phyloP scores from a whole-genome alignment of 1,140 invertebrate species.

The Delia radicum region DNA sequence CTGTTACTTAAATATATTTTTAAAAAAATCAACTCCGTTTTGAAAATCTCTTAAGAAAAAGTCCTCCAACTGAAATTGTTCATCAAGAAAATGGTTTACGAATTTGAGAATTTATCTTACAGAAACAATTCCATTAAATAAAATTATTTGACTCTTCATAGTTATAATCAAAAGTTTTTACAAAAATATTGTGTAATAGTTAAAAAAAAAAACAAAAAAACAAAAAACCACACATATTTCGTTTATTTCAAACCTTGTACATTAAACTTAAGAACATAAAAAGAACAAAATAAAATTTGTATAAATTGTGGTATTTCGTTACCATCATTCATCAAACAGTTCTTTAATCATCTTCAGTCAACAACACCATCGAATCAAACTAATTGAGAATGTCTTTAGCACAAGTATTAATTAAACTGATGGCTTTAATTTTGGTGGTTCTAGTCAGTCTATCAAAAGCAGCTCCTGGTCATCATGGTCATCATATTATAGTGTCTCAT shows the following conservation, averaged over 20 bases:
- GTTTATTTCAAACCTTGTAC: background rate
- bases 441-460: background rate
- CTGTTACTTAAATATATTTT: too few species aligned
- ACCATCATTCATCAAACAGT: background rate
- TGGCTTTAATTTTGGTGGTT: background rate
- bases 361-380: background rate
- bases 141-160: too few species aligned
- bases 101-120: too few species aligned
- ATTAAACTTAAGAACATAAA: too few species aligned
- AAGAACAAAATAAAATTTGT: background rate
- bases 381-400: background rate
- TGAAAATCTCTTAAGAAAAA: too few species aligned
- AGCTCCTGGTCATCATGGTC: slow-evolving; percentile 13
- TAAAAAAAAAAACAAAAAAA: background rate
- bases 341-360: background rate
- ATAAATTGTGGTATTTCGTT: background rate
- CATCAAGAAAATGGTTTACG: too few species aligned
- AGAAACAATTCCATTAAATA: too few species aligned
- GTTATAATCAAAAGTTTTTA: too few species aligned
- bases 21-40: too few species aligned
- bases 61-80: too few species aligned
- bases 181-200: too few species aligned
- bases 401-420: background rate
- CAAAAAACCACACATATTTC: background rate
- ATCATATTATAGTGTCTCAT: background rate